Conservation (phyloP, 2,888 invertebrate species). For the Plebejus argus region DNA sequence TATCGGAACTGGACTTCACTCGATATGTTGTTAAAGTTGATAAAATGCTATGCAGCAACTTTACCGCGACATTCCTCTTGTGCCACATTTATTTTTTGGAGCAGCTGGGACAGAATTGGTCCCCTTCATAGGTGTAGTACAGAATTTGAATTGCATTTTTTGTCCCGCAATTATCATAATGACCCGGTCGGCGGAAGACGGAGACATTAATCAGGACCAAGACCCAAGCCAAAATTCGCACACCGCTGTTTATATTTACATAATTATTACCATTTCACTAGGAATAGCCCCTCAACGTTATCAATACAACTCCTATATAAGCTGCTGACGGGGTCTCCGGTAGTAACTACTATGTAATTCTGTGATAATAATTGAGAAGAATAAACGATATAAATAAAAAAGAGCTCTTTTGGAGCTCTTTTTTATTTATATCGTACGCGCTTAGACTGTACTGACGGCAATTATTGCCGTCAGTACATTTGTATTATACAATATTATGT, state of each 20-base stretch:
- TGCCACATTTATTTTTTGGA: too few species aligned
- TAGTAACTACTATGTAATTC: too few species aligned
- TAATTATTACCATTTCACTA: not conserved
- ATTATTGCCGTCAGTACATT: too few species aligned
- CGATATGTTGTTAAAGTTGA: too few species aligned
- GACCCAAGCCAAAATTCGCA: slow-evolving; percentile 37
- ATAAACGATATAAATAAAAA: not conserved
- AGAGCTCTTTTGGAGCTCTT: too few species aligned
- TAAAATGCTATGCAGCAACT: too few species aligned
- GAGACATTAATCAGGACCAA: slow-evolving; percentile 51
- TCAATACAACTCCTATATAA: not conserved
- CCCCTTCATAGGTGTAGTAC: slow-evolving; percentile 19
- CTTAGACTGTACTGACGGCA: too few species aligned
- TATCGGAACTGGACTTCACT: too few species aligned
- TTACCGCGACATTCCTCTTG: too few species aligned
- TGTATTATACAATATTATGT: too few species aligned
- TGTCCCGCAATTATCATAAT: slow-evolving; percentile 54
- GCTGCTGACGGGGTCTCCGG: not conserved
- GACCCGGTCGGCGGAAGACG: slow-evolving; percentile 51
- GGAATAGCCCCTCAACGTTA: not conserved
- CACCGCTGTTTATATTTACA: not conserved
- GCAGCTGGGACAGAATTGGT: not conserved
- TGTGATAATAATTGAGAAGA: not conserved
- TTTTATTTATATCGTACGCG: too few species aligned
- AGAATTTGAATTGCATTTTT: slow-evolving; percentile 37